Percentiles rank a stretch among this genome's conserved stretches.
These are phyloP conservation scores for Heptranchias perlo DNA, from an alignment of 2,113 vertebrate species.

Conservation along the genomic window DNA sequence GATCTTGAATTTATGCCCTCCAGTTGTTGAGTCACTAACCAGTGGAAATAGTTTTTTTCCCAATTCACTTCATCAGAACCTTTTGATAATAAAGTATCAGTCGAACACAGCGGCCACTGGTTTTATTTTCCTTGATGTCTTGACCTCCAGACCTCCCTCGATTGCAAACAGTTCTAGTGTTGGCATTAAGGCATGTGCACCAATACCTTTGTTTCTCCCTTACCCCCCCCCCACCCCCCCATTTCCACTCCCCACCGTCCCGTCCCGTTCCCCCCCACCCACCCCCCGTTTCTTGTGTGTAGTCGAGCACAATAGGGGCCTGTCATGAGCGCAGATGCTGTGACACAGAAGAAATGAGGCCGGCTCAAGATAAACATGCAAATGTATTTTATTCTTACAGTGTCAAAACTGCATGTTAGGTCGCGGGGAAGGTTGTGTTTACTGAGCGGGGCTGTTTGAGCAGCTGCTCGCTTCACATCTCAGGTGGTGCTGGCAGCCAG, in stretches of 20 bases:
- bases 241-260: not conserved
- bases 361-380: constrained; percentile 40
- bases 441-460: constrained; percentile 40
- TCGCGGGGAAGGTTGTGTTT: constrained; percentile 44
- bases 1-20: not conserved
- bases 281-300: not conserved
- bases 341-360: constrained; percentile 24
- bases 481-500: constrained; percentile 42
- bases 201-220: not conserved
- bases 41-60: not conserved
- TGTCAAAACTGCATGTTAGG: constrained; percentile 43
- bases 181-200: not conserved
- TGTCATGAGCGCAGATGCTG: constrained; percentile 42
- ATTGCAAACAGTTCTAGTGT: not conserved
- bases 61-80: not conserved
- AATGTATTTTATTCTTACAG: constrained; percentile 14
- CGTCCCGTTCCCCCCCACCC: too few species aligned
- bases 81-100: not conserved
- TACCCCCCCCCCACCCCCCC: not conserved
- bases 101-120: not conserved
- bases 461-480: constrained; percentile 49
- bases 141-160: not conserved
- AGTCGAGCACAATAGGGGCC: constrained; percentile 39
- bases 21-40: not conserved
- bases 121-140: not conserved